Base-by-base conservation (phyloP, 2,888 invertebrate genomes). In the Caenorhabditis sp. region DNA sequence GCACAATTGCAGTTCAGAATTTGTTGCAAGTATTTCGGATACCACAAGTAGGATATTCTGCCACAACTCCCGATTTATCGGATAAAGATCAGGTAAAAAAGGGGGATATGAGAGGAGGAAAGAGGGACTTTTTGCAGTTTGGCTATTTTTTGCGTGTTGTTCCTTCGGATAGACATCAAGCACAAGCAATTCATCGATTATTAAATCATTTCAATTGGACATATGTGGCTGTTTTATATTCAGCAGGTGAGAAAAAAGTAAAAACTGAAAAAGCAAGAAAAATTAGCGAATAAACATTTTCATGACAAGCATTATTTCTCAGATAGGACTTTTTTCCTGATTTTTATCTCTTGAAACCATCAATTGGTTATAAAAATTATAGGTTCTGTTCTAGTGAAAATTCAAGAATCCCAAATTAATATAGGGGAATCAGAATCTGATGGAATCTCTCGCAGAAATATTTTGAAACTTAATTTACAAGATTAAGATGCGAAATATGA, bases 91-190 rank as follows among this genome's bases (percentile, higher is more conserved):
- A 76, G 58, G 60, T 58, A 20, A 17, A n/a, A 17, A 31, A 17
- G 43, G 43, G 3, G 36, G 36, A 5, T 10, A 36, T 36, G 36
- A 36, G 5, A 5, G 36, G 36, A 10, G 10, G 10, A 10, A 36
- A 36, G 36, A 36, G 36, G 36, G 36, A 36, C 36, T 36, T 5
- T 20, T 59, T 66, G 23, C 90, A 92, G 76, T 93, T 92, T 89
- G 91, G 92, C 83, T 93, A 93, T 83, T 93, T 93, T 89, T 90
- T 93, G 84, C 90, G 93, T 49, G 93, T 93, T 27, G 93, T 93
- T 53, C 93, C 93, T 14, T 92, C 92, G 0, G 93, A 93, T 89
- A 91, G 91, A 81, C 92, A 92, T 89, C 93, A 93, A 89, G 93
- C 93, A 20, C 91, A 92, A 85, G 92, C 92, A 61, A 91, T 93